These are phyloP conservation scores for Stenodera caucasica DNA, from an alignment of 2,888 invertebrate genomes.

Conservation along the genomic window DNA sequence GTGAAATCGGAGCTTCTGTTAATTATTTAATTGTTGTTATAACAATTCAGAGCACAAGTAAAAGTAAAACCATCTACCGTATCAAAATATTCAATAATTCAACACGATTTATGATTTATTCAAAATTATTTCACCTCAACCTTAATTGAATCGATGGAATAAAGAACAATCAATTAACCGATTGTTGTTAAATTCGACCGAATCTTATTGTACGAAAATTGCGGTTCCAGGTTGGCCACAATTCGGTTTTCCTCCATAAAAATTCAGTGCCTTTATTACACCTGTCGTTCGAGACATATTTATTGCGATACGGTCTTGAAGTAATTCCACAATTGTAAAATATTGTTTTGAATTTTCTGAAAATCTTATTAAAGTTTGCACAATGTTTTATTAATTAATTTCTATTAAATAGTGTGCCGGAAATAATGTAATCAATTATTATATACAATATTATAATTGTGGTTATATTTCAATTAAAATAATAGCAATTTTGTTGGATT, in stretches of 20 bases:
- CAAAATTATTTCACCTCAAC: not conserved
- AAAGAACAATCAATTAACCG: not conserved
- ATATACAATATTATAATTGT: not conserved
- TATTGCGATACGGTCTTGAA: constrained; percentile 2
- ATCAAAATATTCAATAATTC: constrained; percentile 35
- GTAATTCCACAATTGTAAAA: not conserved
- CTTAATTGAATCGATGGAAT: not conserved
- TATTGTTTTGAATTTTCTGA: not conserved
- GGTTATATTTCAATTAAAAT: not conserved
- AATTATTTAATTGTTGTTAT: constrained; percentile 55
- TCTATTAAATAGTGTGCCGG: not conserved
- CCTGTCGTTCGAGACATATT: constrained; percentile 12
- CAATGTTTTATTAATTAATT: not conserved
- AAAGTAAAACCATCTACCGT: constrained; percentile 50
- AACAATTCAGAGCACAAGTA: constrained; percentile 54
- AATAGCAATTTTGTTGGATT: not conserved
- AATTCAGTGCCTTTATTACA: constrained; percentile 13
- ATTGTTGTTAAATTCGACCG: not conserved
- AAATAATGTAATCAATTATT: not conserved
- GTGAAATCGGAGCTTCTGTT: constrained; percentile 53
- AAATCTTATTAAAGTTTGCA: not conserved
- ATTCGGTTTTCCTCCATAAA: constrained; percentile 5
- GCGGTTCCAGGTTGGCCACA: constrained; percentile 15
- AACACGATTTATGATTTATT: constrained; percentile 5
- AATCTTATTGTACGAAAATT: not conserved